Conservation (phyloP, 2,113 vertebrate species). For the Chaetorhynchus papuensis region DNA sequence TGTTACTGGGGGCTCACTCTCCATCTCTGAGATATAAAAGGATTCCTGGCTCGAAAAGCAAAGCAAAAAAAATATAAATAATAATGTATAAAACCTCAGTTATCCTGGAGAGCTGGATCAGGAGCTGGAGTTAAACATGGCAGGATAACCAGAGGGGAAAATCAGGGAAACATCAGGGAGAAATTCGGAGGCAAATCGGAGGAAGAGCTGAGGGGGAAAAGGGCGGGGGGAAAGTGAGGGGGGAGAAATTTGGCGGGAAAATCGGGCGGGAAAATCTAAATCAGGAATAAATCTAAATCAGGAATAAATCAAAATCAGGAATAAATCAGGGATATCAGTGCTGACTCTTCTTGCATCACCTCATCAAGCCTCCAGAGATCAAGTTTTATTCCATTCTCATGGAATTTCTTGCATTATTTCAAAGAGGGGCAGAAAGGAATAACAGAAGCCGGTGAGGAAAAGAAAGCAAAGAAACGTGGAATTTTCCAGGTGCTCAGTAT, state of each 20-base stretch:
- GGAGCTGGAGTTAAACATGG: not conserved
- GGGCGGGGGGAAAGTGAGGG: not conserved
- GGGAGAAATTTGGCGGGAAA: fast-evolving
- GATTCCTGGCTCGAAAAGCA: not conserved
- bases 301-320: not conserved
- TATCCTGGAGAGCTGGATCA: not conserved
- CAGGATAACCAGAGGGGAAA: not conserved
- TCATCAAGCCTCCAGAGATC: not conserved
- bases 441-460: not conserved
- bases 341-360: not conserved
- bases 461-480: not conserved
- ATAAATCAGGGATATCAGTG: not conserved
- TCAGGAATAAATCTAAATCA: not conserved
- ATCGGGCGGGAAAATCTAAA: not conserved
- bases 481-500: not conserved
- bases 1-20: not conserved
- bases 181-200: not conserved
- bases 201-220: not conserved
- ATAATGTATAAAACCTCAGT: not conserved
- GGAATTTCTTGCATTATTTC: not conserved
- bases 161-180: not conserved
- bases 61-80: not conserved
- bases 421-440: not conserved
- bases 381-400: not conserved
- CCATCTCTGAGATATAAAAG: not conserved